Evolutionary conservation across 2,113 vertebrate species (phyloP).

Genomic region (Erpornis zantholeuca): DNA sequence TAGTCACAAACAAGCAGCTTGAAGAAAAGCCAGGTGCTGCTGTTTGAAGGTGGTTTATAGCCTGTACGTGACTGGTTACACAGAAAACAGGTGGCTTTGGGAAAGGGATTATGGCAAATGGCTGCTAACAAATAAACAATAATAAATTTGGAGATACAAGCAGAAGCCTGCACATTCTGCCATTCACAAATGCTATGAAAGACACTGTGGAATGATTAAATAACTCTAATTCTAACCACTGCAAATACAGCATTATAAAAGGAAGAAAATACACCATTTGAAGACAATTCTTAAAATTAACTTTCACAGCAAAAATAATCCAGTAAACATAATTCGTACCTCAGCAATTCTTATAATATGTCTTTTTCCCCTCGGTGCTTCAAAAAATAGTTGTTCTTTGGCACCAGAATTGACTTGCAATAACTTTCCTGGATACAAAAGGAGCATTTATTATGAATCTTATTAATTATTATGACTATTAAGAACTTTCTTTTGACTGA

Average conservation of each 20-base stretch:
- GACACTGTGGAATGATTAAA: not conserved
- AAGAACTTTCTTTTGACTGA: not conserved
- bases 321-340: conserved; percentile 61
- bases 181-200: not conserved
- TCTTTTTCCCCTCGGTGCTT: conserved; percentile 92
- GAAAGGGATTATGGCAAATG: not conserved
- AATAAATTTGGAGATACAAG: not conserved
- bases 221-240: not conserved
- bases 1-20: not conserved
- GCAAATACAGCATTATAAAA: not conserved
- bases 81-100: not conserved
- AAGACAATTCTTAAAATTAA: not conserved
- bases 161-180: not conserved
- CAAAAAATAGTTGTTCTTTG: conserved; percentile 96
- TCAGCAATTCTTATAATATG: conserved; percentile 83
- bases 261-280: not conserved
- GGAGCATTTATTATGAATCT: not conserved
- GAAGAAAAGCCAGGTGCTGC: not conserved
- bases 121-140: not conserved
- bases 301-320: not conserved
- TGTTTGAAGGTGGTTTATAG: not conserved
- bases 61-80: not conserved
- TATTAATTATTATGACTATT: not conserved
- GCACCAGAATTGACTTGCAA: conserved; percentile 96
- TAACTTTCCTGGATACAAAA: conserved; percentile 85